Evolutionary conservation across 2,888 invertebrate genomes (phyloP).

Genomic region (Cordilura impudica): DNA sequence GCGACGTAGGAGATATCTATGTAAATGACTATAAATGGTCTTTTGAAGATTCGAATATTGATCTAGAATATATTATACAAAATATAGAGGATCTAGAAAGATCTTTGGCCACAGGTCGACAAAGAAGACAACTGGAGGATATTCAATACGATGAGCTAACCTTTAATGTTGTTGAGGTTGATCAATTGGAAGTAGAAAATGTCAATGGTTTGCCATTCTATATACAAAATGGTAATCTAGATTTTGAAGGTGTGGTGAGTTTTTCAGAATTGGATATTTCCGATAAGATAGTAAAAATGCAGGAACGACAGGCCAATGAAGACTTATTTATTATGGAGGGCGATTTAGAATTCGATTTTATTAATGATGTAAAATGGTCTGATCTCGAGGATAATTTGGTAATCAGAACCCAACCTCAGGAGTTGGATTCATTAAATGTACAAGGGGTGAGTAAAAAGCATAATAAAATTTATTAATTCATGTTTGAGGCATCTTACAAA

Average conservation of each 20-base stretch:
- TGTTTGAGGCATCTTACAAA: too few species aligned
- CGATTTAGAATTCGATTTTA: constrained; percentile 71
- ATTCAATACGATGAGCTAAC: constrained; percentile 65
- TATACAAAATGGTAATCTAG: constrained; percentile 68
- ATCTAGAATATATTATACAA: constrained; percentile 68
- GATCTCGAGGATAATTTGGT: constrained; percentile 77
- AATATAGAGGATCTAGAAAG: constrained; percentile 67
- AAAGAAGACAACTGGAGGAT: constrained; percentile 59
- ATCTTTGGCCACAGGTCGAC: constrained; percentile 51
- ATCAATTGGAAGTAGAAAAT: constrained; percentile 70
- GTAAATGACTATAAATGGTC: constrained; percentile 72
- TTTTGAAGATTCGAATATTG: constrained; percentile 66
- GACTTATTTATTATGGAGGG: constrained; percentile 65
- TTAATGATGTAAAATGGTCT: constrained; percentile 79
- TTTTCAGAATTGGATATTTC: constrained; percentile 67
- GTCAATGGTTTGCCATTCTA: constrained; percentile 72
- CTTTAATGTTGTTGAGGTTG: constrained; percentile 69
- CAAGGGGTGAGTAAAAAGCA: constrained; percentile 79
- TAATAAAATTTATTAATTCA: too few species aligned
- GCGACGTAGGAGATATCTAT: constrained; percentile 68
- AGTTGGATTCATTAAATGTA: constrained; percentile 77
- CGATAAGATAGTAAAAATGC: constrained; percentile 49
- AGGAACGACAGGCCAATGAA: constrained; percentile 45
- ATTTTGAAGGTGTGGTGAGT: constrained; percentile 69
- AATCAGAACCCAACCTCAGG: constrained; percentile 76